phyloP scores from a whole-genome alignment of 2,797 vertebrate genomes.

The Schizopygopsis malacanthus region DNA sequence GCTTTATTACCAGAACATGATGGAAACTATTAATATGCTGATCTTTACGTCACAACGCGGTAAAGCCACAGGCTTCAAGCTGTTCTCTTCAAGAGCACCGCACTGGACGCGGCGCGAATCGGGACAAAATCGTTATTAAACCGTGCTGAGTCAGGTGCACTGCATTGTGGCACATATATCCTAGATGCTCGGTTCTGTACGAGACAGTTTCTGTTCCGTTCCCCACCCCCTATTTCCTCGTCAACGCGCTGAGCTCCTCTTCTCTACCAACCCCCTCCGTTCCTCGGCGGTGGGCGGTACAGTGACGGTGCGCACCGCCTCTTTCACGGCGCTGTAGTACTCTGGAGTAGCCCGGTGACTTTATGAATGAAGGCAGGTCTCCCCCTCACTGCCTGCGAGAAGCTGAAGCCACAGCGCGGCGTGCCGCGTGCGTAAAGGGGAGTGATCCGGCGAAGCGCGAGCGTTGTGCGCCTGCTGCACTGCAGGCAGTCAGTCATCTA shows the following conservation, averaged over 20 bases:
- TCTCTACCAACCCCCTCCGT: constrained; percentile 30
- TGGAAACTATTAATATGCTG: not conserved
- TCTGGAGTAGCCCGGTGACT: constrained; percentile 71
- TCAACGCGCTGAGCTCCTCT: constrained; percentile 36
- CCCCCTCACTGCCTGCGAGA: constrained; percentile 55
- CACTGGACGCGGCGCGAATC: not conserved
- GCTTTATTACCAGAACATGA: not conserved
- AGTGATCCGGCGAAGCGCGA: constrained; percentile 11
- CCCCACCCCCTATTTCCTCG: constrained; percentile 27
- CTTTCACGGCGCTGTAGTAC: constrained; percentile 72
- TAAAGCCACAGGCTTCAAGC: not conserved
- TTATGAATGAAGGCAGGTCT: constrained; percentile 78
- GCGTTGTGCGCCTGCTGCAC: constrained; percentile 38
- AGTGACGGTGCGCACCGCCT: constrained; percentile 61
- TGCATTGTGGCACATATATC: constrained; percentile 11
- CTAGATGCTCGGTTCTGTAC: constrained; percentile 34
- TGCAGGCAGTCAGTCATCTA: constrained; percentile 11
- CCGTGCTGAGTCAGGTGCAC: constrained; percentile 27
- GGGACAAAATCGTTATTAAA: not conserved
- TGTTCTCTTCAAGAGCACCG: not conserved
- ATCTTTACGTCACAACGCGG: not conserved
- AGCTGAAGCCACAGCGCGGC: constrained; percentile 41
- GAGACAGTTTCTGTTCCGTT: constrained; percentile 42
- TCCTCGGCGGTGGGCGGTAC: constrained; percentile 59
- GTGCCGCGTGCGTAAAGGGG: constrained; percentile 35